Percentiles rank a stretch among this genome's conserved stretches.
Conservation (phyloP, 2,888 invertebrate species). For the Elegia similella region DNA sequence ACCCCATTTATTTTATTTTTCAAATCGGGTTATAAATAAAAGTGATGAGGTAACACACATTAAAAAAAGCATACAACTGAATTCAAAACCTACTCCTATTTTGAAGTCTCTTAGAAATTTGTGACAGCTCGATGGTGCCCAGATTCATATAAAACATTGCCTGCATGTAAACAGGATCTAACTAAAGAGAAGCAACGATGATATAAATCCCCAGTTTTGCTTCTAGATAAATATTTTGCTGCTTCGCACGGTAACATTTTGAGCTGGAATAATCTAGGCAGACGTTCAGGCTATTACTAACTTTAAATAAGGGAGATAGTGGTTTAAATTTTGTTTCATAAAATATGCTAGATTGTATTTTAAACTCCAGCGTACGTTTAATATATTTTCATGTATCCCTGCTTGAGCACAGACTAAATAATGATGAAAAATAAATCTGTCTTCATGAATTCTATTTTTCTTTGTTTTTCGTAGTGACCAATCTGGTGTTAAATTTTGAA, state of each 20-base stretch:
- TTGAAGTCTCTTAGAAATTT: too few relatives aligned
- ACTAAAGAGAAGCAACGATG: background rate
- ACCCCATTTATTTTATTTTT: too few relatives aligned
- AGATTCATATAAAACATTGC: background rate
- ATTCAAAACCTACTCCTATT: too few relatives aligned
- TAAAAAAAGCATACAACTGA: too few relatives aligned
- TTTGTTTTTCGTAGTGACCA: too few relatives aligned
- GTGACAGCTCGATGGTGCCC: too few relatives aligned
- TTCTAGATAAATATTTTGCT: slow-evolving; percentile 16
- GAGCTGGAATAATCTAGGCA: slow-evolving; percentile 11
- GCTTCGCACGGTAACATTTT: slow-evolving; percentile 13
- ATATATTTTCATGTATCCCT: slow-evolving; percentile 4
- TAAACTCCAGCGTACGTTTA: background rate
- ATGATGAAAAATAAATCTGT: too few relatives aligned
- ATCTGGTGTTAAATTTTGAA: too few relatives aligned
- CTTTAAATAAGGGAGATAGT: slow-evolving; percentile 10
- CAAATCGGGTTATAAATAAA: too few relatives aligned
- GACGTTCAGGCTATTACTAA: slow-evolving; percentile 4
- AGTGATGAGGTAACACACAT: too few relatives aligned
- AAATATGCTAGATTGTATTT: slow-evolving; percentile 8
- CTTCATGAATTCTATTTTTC: too few relatives aligned
- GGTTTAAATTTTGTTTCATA: background rate
- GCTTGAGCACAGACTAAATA: background rate
- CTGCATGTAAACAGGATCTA: background rate
- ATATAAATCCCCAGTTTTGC: background rate